Evolutionary conservation across 2,797 vertebrate genomes (phyloP), one percentile per base, ranked within the genome.

Genomic region (Psittacula derbiana): DNA sequence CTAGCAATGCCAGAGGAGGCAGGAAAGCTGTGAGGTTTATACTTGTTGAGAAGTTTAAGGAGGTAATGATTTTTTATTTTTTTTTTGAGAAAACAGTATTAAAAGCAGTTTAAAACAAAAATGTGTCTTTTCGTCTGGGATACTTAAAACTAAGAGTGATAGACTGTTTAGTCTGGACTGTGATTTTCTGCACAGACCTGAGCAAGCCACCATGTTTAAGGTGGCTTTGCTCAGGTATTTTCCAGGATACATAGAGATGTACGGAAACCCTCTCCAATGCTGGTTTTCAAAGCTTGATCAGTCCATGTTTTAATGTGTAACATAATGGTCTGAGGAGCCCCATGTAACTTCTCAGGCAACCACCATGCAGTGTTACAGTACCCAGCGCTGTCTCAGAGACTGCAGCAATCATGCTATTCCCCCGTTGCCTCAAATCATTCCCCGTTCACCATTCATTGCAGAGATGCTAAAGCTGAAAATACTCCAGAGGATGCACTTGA

Each of bases 11-110:
- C 78, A 87, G 90, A 89, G 67, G 67, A 88, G 75, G 60, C 90
- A 91, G 78, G 72, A 92, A 94, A 89, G 27, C 65, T 57, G 75
- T 53, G 46, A 89, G 33, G 67, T 49, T 95, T 55, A 6, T 46
- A 82, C 64, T 88, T 90, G 70, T 67, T 95, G 93, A 86, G 94
- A 93, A 82, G 86, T 28, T 94, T 74, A 80, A 93, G 61, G 44
- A 92, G 57, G 64, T 78, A 92, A 90, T 82, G 47, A 58, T 47
- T 81, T 71, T 64, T 33, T 65, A n/a, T 19, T 21, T 21, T 21
- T 41, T 61, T 67, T 44, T 33, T 0, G 7, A 75, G 44, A 66
- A 91, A 92, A 80, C 17, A 80, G 16, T 57, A 82, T 91, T 85
- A 80, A 94, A 90, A 75, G 6, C 31, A 79, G 79, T 93, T 60